phyloP scores from a whole-genome alignment of 2,797 vertebrate genomes.

The Megaceryle alcyon region DNA sequence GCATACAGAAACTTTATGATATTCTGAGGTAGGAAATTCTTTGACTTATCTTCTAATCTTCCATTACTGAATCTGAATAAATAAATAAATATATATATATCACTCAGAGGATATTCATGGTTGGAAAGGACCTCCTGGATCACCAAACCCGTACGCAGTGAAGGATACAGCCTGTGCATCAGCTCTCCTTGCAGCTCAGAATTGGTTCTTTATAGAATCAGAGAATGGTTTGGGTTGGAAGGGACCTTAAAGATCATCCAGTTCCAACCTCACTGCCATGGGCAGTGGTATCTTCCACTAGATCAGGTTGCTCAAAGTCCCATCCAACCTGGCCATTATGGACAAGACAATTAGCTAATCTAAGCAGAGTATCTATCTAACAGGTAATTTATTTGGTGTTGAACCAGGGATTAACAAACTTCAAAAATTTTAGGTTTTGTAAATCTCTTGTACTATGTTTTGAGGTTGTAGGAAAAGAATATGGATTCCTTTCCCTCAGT shows the following conservation, averaged over 20 bases:
- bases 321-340: background rate
- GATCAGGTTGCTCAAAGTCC: background rate
- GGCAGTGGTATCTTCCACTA: background rate
- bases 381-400: background rate
- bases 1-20: background rate
- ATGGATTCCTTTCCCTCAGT: background rate
- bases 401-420: background rate
- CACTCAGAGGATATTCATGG: too few species aligned
- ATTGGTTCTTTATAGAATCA: background rate
- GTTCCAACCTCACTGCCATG: background rate
- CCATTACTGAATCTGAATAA: background rate
- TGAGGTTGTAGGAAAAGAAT: background rate
- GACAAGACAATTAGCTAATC: background rate
- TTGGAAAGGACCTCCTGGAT: too few species aligned
- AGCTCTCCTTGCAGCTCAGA: background rate
- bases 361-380: background rate
- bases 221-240: background rate
- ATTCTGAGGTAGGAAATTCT: background rate
- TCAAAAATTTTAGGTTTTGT: background rate
- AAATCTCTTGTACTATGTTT: background rate
- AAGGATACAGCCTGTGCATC: background rate
- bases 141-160: background rate
- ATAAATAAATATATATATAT: background rate
- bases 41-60: background rate
- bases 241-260: background rate